Percentiles rank a stretch among this genome's conserved stretches.
Evolutionary conservation across 1,140 invertebrate species (phyloP).

Genomic region (Gonatopus flavifemur): DNA sequence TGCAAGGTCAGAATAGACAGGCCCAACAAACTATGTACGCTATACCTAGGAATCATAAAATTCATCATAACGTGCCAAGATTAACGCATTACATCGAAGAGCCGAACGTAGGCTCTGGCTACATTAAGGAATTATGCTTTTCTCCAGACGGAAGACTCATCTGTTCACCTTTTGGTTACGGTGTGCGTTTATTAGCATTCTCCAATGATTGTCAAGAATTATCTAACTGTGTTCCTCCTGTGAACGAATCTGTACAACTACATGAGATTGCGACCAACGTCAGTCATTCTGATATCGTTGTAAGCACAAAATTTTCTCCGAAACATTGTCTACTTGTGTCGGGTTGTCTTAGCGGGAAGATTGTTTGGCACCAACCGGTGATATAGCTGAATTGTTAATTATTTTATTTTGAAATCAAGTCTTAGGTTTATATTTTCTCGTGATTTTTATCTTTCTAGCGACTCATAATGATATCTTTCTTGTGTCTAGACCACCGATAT

Average conservation of each 20-base stretch:
- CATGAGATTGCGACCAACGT: conserved; percentile 70
- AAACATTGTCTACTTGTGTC: conserved; percentile 82
- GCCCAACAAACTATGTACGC: conserved; percentile 46
- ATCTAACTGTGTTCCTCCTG: conserved; percentile 65
- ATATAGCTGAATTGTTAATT: conserved; percentile 52
- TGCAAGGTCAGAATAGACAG: conserved; percentile 39
- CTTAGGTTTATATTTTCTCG: not conserved
- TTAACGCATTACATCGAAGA: conserved; percentile 85
- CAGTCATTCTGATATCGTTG: conserved; percentile 81
- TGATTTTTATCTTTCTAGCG: not conserved
- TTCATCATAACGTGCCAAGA: conserved; percentile 74
- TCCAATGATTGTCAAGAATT: conserved; percentile 78
- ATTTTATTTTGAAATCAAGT: not conserved
- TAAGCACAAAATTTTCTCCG: conserved; percentile 89
- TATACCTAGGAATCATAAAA: conserved; percentile 57
- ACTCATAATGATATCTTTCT: no score
- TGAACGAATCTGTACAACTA: conserved; percentile 57
- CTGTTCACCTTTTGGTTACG: conserved; percentile 85
- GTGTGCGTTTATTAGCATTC: conserved; percentile 80
- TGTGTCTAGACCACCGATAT: not conserved
- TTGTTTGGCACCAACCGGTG: conserved; percentile 86
- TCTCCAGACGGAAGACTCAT: conserved; percentile 85
- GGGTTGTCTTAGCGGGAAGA: conserved; percentile 83
- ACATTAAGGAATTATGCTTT: conserved; percentile 86
- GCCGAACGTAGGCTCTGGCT: conserved; percentile 84